Percentiles rank a stretch among this genome's conserved stretches.
phyloP scores from a whole-genome alignment of 2,888 invertebrate genomes.

The Xanthia icteritia region DNA sequence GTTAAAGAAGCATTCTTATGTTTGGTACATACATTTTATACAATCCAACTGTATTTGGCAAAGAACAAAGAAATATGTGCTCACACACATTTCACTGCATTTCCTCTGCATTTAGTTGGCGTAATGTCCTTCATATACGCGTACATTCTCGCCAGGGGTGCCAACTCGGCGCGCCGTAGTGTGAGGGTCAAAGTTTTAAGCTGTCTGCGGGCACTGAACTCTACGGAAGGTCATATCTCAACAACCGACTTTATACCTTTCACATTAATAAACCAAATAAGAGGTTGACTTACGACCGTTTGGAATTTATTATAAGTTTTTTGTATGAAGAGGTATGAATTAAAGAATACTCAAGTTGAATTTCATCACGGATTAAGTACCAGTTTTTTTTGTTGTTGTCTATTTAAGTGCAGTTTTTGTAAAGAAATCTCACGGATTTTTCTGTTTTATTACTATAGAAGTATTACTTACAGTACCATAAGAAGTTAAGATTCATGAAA shows the following conservation, averaged over 20 bases:
- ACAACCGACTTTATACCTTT: slow-evolving; percentile 67
- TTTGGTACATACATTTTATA: slow-evolving; percentile 29
- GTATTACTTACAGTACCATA: neutral
- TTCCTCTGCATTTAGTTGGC: slow-evolving; percentile 48
- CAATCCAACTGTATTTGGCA: slow-evolving; percentile 16
- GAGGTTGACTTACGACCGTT: slow-evolving; percentile 44
- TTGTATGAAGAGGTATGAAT: slow-evolving; percentile 22
- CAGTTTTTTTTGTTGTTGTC: neutral
- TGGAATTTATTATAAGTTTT: slow-evolving; percentile 33
- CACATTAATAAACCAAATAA: slow-evolving; percentile 65
- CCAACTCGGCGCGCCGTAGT: slow-evolving; percentile 60
- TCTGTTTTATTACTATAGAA: neutral
- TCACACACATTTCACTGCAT: slow-evolving; percentile 33
- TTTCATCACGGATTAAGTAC: slow-evolving; percentile 5
- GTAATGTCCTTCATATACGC: slow-evolving; percentile 42
- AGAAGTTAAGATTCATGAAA: neutral
- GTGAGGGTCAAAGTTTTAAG: slow-evolving; percentile 72
- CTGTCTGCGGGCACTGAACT: slow-evolving; percentile 74
- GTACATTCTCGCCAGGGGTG: slow-evolving; percentile 58
- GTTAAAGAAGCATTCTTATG: slow-evolving; percentile 8
- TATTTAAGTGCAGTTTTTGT: slow-evolving; percentile 19
- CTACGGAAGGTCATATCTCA: slow-evolving; percentile 70
- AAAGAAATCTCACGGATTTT: neutral
- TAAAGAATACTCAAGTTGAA: slow-evolving; percentile 1
- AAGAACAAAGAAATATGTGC: slow-evolving; percentile 47